Conservation (phyloP, 1,140 invertebrate genomes). For the Zaprionus davidi region DNA sequence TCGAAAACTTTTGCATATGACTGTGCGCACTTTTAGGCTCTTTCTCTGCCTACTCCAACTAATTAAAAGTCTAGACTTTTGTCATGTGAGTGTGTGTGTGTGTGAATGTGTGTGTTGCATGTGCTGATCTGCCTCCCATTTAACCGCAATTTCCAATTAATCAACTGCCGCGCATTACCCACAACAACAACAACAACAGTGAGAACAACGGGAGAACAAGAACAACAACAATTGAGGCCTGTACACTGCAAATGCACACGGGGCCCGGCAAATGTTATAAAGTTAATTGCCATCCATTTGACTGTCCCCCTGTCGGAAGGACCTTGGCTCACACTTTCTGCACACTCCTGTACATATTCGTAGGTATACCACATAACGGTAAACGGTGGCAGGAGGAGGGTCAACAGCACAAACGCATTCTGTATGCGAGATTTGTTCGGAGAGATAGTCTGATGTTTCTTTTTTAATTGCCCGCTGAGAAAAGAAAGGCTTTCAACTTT, state of each 20-base stretch:
- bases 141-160: constrained; percentile 81
- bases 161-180: constrained; percentile 70
- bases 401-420: constrained; percentile 15
- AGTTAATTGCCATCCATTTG: constrained; percentile 76
- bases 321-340: not conserved
- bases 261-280: constrained; percentile 76
- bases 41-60: constrained; percentile 39
- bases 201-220: not conserved
- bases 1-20: constrained; percentile 63
- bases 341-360: constrained; percentile 5
- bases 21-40: constrained; percentile 51
- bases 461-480: constrained; percentile 15
- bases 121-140: constrained; percentile 56
- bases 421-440: constrained; percentile 26
- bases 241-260: constrained; percentile 51
- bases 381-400: constrained; percentile 5
- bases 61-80: constrained; percentile 80
- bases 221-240: constrained; percentile 12
- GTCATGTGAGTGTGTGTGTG: constrained; percentile 29
- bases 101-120: constrained; percentile 19
- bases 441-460: constrained; percentile 12
- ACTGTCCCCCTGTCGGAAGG: constrained; percentile 25
- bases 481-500: constrained; percentile 1
- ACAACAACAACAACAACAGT: constrained; percentile 30
- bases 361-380: constrained; percentile 10